These are phyloP conservation scores for Corythornis madagascariensis DNA, from an alignment of 2,113 vertebrate species.

Conservation along the genomic window DNA sequence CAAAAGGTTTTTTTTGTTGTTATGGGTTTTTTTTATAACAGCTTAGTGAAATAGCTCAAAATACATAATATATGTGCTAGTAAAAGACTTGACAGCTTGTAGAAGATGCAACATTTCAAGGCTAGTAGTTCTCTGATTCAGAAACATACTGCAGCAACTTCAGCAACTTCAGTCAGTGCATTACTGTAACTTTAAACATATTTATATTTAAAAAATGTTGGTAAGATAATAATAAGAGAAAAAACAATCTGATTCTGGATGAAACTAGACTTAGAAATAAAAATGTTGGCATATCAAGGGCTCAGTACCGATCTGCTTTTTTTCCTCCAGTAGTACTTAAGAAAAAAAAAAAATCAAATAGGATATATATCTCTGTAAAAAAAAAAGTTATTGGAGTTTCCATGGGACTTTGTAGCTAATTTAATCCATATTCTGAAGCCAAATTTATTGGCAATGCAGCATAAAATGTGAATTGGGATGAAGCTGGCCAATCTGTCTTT, in stretches of 20 bases:
- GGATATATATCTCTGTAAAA: not conserved
- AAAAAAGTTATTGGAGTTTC: not conserved
- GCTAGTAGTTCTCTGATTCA: conserved; percentile 32
- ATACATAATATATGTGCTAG: not conserved
- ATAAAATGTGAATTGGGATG: not conserved
- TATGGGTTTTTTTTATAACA: not conserved
- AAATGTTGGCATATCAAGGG: not conserved
- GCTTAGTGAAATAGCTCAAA: conserved; percentile 6
- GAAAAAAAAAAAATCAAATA: not conserved
- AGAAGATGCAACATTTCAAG: conserved; percentile 31
- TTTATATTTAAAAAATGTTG: conserved; percentile 44
- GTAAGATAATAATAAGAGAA: not conserved
- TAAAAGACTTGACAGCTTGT: conserved; percentile 10
- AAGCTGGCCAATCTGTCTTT: not conserved
- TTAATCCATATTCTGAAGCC: not conserved
- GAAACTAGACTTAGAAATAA: not conserved
- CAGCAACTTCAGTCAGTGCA: not conserved
- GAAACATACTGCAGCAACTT: conserved; percentile 41
- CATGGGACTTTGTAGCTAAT: not conserved
- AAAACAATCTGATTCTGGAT: not conserved
- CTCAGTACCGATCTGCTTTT: not conserved
- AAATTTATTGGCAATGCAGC: not conserved
- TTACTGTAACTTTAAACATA: conserved; percentile 9
- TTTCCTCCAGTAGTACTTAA: not conserved
- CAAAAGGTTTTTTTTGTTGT: not conserved